Percentiles rank a stretch among this genome's conserved stretches.
phyloP scores from a whole-genome alignment of 2,888 invertebrate genomes.

The Pheosia gnoma region DNA sequence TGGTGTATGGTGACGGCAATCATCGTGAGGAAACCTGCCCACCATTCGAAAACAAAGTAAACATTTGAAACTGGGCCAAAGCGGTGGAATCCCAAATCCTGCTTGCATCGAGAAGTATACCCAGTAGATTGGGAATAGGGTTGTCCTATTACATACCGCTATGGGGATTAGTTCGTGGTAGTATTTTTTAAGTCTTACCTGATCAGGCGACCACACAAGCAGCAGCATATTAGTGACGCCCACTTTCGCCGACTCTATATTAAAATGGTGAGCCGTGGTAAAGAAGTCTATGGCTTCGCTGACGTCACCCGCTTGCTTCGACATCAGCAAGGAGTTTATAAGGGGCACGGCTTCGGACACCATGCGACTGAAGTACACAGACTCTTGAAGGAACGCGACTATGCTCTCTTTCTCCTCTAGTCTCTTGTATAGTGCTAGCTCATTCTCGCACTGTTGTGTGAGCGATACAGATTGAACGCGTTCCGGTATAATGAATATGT shows the following conservation, averaged over 20 bases:
- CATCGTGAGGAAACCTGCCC: no score
- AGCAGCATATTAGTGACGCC: conserved; percentile 91
- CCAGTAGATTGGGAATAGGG: no score
- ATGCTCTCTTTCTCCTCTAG: conserved; percentile 85
- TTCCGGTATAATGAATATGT: conserved; percentile 72
- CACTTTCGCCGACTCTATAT: conserved; percentile 87
- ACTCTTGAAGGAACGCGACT: conserved; percentile 89
- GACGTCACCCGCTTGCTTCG: conserved; percentile 90
- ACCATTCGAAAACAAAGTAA: no score
- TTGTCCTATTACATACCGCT: no score
- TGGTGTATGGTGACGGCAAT: no score
- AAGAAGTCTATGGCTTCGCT: conserved; percentile 96
- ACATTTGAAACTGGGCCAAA: no score
- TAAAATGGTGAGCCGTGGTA: conserved; percentile 90
- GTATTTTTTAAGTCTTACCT: conserved; percentile 59
- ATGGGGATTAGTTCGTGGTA: no score
- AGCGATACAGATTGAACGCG: conserved; percentile 55
- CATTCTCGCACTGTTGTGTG: conserved; percentile 73
- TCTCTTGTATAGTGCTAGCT: conserved; percentile 77
- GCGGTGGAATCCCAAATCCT: no score
- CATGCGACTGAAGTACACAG: conserved; percentile 80
- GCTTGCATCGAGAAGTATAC: no score
- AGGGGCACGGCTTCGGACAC: conserved; percentile 77
- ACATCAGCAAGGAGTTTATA: conserved; percentile 89
- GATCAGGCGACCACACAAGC: conserved; percentile 92